Conservation (phyloP, 2,797 vertebrate species). For the Danio aesculapii region DNA sequence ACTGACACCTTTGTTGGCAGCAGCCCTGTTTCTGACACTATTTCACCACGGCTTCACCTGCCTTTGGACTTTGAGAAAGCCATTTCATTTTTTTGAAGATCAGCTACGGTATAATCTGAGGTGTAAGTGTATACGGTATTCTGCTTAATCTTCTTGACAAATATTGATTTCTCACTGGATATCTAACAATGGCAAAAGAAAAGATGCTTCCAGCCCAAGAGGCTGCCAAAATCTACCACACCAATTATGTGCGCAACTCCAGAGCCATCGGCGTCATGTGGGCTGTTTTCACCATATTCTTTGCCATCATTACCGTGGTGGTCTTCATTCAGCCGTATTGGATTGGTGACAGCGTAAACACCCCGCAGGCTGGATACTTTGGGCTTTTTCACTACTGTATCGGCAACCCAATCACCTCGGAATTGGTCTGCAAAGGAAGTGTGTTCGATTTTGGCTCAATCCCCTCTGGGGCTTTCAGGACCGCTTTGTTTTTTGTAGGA, state of each 20-base stretch:
- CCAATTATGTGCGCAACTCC: constrained; percentile 95
- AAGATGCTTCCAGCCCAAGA: constrained; percentile 92
- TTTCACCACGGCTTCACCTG: constrained; percentile 5
- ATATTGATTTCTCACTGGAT: background rate
- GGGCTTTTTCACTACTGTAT: constrained; percentile 97
- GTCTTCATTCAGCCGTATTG: constrained; percentile 97
- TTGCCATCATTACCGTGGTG: constrained; percentile 90
- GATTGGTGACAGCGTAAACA: constrained; percentile 96
- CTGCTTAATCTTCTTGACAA: background rate
- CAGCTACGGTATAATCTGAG: background rate
- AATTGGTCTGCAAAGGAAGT: constrained; percentile 93
- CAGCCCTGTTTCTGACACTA: constrained; percentile 45
- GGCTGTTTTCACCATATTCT: constrained; percentile 95
- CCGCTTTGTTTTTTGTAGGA: constrained; percentile 96
- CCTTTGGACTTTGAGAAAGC: constrained; percentile 4
- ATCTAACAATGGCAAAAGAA: constrained; percentile 70
- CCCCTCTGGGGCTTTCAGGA: constrained; percentile 94
- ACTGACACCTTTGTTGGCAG: constrained; percentile 61
- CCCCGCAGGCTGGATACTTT: constrained; percentile 95
- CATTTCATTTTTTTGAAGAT: background rate
- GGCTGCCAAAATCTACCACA: constrained; percentile 96
- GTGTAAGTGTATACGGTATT: background rate
- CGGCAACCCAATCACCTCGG: constrained; percentile 93
- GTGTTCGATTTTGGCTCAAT: constrained; percentile 90
- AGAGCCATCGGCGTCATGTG: constrained; percentile 94